These are phyloP conservation scores for Morpho achilles DNA, from an alignment of 2,888 invertebrate genomes.

Conservation along the genomic window DNA sequence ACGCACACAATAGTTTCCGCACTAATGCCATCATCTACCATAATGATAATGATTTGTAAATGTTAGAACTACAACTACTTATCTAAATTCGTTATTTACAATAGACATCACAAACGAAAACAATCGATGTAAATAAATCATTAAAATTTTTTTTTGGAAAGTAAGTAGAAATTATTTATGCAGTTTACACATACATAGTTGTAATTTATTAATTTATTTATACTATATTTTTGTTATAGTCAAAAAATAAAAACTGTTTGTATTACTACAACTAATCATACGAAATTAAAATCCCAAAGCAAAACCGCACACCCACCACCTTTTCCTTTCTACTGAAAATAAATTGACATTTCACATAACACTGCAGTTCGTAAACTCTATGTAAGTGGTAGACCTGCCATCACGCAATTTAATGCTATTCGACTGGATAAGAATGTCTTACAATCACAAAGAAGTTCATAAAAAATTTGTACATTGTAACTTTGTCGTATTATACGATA, in stretches of 20 bases:
- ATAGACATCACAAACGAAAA: constrained; percentile 26
- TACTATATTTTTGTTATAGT: constrained; percentile 17
- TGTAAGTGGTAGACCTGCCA: not conserved
- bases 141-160: constrained; percentile 13
- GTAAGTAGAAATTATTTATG: constrained; percentile 8
- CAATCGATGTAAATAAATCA: constrained; percentile 24
- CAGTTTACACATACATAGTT: constrained; percentile 5
- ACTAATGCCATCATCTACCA: constrained; percentile 20
- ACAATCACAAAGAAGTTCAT: not conserved
- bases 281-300: constrained; percentile 38
- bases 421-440: not conserved
- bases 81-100: constrained; percentile 25
- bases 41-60: constrained; percentile 21
- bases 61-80: constrained; percentile 16
- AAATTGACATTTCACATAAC: constrained; percentile 31
- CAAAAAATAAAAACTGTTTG: constrained; percentile 27
- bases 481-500: not conserved
- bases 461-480: not conserved
- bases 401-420: not conserved
- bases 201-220: constrained; percentile 16
- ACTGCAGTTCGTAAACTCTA: not conserved
- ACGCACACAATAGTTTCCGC: constrained; percentile 13
- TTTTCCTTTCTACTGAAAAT: constrained; percentile 62
- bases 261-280: constrained; percentile 39
- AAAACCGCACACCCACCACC: constrained; percentile 70